Base-by-base conservation (phyloP, 2,888 invertebrate species). In the Onthophagus sagittarius region DNA sequence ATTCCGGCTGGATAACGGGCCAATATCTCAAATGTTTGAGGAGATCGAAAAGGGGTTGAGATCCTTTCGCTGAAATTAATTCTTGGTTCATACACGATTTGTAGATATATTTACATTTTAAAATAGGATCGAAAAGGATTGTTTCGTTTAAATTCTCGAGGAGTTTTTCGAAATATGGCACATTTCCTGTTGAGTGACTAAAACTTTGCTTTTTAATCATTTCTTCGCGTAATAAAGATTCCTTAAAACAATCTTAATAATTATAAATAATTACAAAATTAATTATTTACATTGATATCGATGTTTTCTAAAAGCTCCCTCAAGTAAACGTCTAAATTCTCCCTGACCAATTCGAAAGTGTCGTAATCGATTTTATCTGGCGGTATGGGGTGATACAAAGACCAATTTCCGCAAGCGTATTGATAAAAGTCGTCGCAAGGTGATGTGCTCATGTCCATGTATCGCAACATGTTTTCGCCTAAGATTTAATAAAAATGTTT, bases 321-420 rank as follows among this genome's bases (percentile, higher is more conserved):
- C 64, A 94, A 84, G 0, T 93, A 90, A 0, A 88, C 82, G 81
- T 94, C 93, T 69, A 94, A 85, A 79, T 93, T 94, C 86, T 96
- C 94, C 78, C 95, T 88, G 5, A 96, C 86, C 88, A 94, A 94
- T 86, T 95, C 95, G 83, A 97, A 97, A 0, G 95, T 96, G 79
- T 96, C 96, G 84, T 94, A 96, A 3, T 93, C 92, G 4, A 94
- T 92, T 85, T 95, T 94, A 80, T 96, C 96, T 71, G 93, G 92
- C 0, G 97, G 97, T 80, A 97, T 94, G 0, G 94, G 93, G 85
- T 96, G 94, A 63, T 91, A 87, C 70, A 90, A 89, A 32, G 92
- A 90, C 96, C 96, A 96, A 79, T 94, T 94, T 0, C 96, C 96
- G 82, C 93, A 96, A 0, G 95, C 93, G 80, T 91, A 96, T 80